A percentile compares a stretch with the other conserved stretches of the same genome.
Evolutionary conservation across 92 coral and sea anemone species (phyloP).

Genomic region (Parazoanthus darwini): DNA sequence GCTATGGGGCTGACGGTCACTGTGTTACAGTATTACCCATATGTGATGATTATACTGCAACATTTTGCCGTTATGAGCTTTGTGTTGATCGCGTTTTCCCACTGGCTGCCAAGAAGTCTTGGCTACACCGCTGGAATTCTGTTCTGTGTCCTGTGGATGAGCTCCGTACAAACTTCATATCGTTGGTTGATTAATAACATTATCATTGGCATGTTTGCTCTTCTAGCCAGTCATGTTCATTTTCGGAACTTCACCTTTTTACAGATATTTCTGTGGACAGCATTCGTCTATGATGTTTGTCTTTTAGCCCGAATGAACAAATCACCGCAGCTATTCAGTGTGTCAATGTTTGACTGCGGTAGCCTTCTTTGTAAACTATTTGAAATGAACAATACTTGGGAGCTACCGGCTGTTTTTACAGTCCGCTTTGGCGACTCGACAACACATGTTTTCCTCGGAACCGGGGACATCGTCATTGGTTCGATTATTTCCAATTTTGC

Average conservation of each 20-base stretch:
- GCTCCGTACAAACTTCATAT: conserved; percentile 69
- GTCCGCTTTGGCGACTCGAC: conserved; percentile 86
- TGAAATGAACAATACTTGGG: conserved; percentile 93
- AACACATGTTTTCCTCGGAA: conserved; percentile 91
- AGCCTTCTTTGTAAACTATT: conserved; percentile 87
- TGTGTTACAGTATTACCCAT: conserved; percentile 76
- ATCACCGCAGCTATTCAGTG: conserved; percentile 82
- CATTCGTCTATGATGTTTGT: conserved; percentile 90
- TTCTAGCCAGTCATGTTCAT: conserved; percentile 88
- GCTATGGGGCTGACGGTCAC: conserved; percentile 82
- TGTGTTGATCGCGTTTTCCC: conserved; percentile 77
- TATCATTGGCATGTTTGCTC: conserved; percentile 89
- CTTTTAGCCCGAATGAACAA: conserved; percentile 77
- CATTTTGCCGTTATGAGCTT: conserved; percentile 86
- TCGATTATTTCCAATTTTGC: conserved; percentile 91
- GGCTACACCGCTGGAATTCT: conserved; percentile 70
- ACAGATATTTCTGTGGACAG: conserved; percentile 97
- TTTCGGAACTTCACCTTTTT: conserved; percentile 91
- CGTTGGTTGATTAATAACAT: conserved; percentile 92
- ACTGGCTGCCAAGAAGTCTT: conserved; percentile 75
- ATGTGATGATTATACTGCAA: conserved; percentile 75
- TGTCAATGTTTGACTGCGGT: conserved; percentile 73
- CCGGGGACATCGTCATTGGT: conserved; percentile 94
- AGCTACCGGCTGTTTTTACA: conserved; percentile 91
- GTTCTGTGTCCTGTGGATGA: conserved; percentile 70